Evolutionary conservation across 1,140 invertebrate genomes (phyloP), one percentile per base, ranked within the genome.

Genomic region (Drosophila bocqueti): DNA sequence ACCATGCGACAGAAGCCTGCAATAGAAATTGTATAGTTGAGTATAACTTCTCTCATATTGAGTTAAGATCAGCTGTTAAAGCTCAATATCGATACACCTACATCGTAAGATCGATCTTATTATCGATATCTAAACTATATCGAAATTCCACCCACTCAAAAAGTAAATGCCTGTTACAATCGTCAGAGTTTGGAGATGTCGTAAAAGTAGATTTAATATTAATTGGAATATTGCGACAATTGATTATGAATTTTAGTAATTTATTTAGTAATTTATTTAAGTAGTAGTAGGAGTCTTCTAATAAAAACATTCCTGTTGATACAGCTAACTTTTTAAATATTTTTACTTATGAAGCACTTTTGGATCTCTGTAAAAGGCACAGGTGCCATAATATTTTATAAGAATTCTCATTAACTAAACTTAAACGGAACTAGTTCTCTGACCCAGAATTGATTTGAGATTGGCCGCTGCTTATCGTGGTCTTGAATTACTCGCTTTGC

Each of bases 1-100:
- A 97, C 93, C 96, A 97, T 96, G 10, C 96, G 95, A 93, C 97
- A 97, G 95, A 97, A 97, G 55, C 96, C 97, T 97, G 93, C 2
- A 81, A 79, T 2, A 15, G 40, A 65, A 57, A 55, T 16, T 11
- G 16, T 3, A 9, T 5, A 13, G 9, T 66, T 26, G 16, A 63
- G 38, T 34, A 45, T 24, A 5, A n/a, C 54, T 11, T 57, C 16
- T 18, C 6, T 24, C 26, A 42, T 63, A 1, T 13, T 7, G 4
- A 31, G 5, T 8, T 9, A 47, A 31, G n/a, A 31, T 47, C 42
- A 15, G 15, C 3, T 8, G 15, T 11, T 11, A 26, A 55, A 57
- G 54, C 54, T 57, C 4, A 11, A 26, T 15, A n/a, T 38, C 34
- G 34, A 55, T 40, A 3, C 2, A 38, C 5, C 15, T 0, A 16